A percentile compares a stretch with the other conserved stretches of the same genome.
Conservation (phyloP, 1,140 invertebrate species). For the Harlomillsia oculata region DNA sequence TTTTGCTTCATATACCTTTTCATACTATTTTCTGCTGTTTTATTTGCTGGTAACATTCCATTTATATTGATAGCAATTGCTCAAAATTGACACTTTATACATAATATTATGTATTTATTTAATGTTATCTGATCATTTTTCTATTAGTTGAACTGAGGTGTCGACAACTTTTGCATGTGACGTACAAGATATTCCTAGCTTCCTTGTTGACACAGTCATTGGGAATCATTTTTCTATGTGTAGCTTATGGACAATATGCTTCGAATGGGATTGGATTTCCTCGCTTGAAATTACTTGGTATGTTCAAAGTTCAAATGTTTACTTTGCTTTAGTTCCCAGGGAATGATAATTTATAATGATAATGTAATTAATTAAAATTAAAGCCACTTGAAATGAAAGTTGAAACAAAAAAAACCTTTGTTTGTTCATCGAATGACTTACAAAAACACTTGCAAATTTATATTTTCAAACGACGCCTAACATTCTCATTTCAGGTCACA, state of each 20-base stretch:
- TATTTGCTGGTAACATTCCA: constrained; percentile 47
- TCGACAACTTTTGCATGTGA: constrained; percentile 70
- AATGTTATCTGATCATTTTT: neutral
- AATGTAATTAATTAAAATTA: no score
- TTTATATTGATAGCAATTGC: neutral
- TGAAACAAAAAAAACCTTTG: no score
- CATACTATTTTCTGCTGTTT: constrained; percentile 51
- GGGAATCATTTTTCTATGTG: constrained; percentile 54
- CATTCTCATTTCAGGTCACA: constrained; percentile 49
- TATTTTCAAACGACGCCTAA: no score
- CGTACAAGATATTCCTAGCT: constrained; percentile 72
- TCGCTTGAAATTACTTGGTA: constrained; percentile 52
- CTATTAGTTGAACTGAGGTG: constrained; percentile 56
- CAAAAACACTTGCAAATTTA: neutral
- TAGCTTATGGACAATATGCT: constrained; percentile 61
- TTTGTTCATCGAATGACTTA: no score
- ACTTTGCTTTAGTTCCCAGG: no score
- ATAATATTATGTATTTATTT: constrained; percentile 1
- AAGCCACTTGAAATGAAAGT: no score
- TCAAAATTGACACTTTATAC: neutral
- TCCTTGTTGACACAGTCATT: constrained; percentile 56
- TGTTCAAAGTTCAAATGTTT: no score
- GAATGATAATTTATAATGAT: no score
- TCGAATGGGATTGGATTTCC: constrained; percentile 53
- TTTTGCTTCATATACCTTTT: constrained; percentile 55